Base-by-base conservation (phyloP, 2,797 vertebrate genomes). In the Serranus cabrilla region DNA sequence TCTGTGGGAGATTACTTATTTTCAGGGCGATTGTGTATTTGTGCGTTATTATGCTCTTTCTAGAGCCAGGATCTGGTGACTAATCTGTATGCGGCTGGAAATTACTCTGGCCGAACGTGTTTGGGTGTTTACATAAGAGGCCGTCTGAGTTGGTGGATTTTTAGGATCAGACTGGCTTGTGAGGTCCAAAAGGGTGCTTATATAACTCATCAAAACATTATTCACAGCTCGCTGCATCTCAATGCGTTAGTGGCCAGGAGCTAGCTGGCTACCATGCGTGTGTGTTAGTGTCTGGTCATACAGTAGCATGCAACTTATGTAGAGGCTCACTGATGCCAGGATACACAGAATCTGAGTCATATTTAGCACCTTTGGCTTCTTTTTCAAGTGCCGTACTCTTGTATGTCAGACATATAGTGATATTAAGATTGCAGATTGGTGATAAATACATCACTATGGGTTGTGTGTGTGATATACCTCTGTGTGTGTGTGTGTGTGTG, bases 121-220 rank as follows among this genome's bases (percentile, higher is more conserved):
- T 49, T n/a, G 8, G 16, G 8, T 70, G 58, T 89, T 90, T 88
- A 68, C 55, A 58, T 80, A 77, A 85, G 42, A 75, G 52, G 31
- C 52, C 13, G 66, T 84, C 84, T 82, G 58, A 78, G 67, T 83
- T 42, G 27, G 27, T 81, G 72, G 74, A 72, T 76, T 87, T 87
- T 66, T 50, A 51, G 83, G 76, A 58, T 81, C 73, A 25, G 82
- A 21, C 63, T 40, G 27, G 71, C 40, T 78, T 20, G 58, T 46
- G 57, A 76, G 67, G 65, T 78, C 71, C 74, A 81, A 83, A 81
- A 46, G 73, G 59, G 39, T 27, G 21, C 63, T 91, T 92, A 89
- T 40, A 50, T 89, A 91, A 92, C 76, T 52, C 80, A 82, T 88
- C 73, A 78, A 67, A 82, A 78, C 27, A 67, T 90, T 90, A 84